Conservation (phyloP, 2,797 vertebrate genomes). For the Sardinella longiceps region DNA sequence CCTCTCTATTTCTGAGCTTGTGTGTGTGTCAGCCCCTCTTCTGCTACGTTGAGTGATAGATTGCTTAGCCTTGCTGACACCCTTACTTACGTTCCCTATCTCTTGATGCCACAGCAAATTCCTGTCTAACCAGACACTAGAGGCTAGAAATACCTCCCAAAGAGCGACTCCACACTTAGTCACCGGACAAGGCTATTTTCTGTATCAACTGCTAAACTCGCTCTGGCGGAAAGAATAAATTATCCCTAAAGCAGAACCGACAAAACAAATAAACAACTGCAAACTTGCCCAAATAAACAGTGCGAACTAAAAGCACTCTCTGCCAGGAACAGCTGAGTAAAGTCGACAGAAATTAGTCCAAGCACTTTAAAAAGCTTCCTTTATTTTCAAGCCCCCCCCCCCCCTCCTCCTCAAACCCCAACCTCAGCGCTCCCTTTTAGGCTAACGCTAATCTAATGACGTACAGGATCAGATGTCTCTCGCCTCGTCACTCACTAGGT, state of each 20-base stretch:
- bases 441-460: conserved; percentile 11
- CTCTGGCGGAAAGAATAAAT: conserved; percentile 7
- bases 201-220: background rate
- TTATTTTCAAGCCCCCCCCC: background rate
- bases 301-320: background rate
- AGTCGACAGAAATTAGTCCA: background rate
- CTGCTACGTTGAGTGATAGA: background rate
- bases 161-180: background rate
- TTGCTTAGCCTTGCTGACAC: conserved; percentile 26
- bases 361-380: background rate
- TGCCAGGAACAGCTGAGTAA: background rate
- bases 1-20: conserved; percentile 26
- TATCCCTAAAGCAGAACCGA: background rate
- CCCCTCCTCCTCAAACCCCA: no score
- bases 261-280: background rate
- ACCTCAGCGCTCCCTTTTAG: no score
- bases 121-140: conserved; percentile 11
- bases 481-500: conserved; percentile 14
- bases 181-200: background rate
- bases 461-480: conserved; percentile 2
- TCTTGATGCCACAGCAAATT: conserved; percentile 12
- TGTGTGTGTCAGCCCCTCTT: conserved; percentile 12
- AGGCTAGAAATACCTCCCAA: conserved; percentile 12
- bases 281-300: background rate
- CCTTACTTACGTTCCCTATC: conserved; percentile 15